Evolutionary conservation across 2,888 invertebrate genomes (phyloP).

Genomic region (Zaprionus obscuricornis): DNA sequence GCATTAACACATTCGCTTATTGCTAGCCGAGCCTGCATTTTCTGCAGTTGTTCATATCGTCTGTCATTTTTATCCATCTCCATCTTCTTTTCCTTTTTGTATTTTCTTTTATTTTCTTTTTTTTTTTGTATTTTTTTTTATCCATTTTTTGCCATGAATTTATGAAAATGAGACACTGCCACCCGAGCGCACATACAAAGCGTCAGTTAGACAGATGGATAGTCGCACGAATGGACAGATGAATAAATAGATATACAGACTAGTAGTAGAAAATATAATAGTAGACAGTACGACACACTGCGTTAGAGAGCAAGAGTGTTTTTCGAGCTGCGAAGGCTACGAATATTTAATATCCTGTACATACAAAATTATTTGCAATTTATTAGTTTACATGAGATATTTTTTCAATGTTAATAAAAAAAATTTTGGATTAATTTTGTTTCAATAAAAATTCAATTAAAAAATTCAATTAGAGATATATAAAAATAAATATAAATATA

Average conservation of each 20-base stretch:
- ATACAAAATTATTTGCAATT: no score
- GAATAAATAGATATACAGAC: no score
- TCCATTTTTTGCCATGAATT: conserved; percentile 64
- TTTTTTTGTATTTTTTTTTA: conserved; percentile 1
- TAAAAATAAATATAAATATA: no score
- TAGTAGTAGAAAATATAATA: no score
- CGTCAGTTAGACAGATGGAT: conserved; percentile 17
- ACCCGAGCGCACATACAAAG: conserved; percentile 42
- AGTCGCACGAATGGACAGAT: conserved; percentile 14
- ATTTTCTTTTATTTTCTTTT: not conserved
- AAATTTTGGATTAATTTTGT: no score
- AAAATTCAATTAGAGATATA: no score
- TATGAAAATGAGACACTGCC: conserved; percentile 72
- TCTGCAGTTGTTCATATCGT: conserved; percentile 69
- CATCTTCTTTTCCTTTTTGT: conserved; percentile 20
- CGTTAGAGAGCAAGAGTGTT: conserved; percentile 19
- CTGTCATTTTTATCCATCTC: conserved; percentile 56
- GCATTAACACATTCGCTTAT: conserved; percentile 73
- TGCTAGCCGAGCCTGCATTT: conserved; percentile 63
- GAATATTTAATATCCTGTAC: no score
- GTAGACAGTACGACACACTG: conserved; percentile 10
- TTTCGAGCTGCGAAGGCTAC: no score
- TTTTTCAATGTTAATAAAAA: no score
- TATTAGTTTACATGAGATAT: no score
- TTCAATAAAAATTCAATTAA: no score